Conservation (phyloP, 1,140 invertebrate genomes). For the Linepithema humile region DNA sequence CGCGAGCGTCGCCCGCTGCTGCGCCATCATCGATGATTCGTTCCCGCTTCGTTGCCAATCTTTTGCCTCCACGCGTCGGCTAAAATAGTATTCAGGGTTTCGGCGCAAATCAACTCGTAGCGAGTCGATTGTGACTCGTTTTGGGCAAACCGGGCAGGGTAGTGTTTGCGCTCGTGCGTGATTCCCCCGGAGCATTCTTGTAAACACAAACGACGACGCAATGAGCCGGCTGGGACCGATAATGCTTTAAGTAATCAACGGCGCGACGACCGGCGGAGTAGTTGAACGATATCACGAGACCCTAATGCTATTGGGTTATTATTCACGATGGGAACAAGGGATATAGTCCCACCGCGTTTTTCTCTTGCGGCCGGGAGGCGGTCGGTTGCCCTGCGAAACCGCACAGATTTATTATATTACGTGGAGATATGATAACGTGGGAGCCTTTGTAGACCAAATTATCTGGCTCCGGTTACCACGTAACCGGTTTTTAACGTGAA, state of each 20-base stretch:
- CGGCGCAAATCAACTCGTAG: slow-evolving; percentile 50
- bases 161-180: neutral
- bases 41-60: slow-evolving; percentile 69
- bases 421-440: neutral
- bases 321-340: slow-evolving; percentile 17
- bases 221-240: slow-evolving; percentile 48
- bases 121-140: slow-evolving; percentile 25
- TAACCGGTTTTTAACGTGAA: slow-evolving; percentile 5
- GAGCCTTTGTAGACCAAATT: slow-evolving; percentile 6
- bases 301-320: slow-evolving; percentile 35
- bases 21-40: slow-evolving; percentile 65
- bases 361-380: neutral
- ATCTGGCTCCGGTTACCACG: neutral
- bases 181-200: slow-evolving; percentile 2
- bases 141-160: neutral
- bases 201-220: neutral
- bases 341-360: neutral
- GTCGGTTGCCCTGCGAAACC: neutral
- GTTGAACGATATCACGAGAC: slow-evolving; percentile 23
- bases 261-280: neutral
- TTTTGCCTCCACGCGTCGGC: slow-evolving; percentile 49
- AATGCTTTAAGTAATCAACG: slow-evolving; percentile 49
- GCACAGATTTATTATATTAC: slow-evolving; percentile 16
- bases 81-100: slow-evolving; percentile 64
- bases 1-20: slow-evolving; percentile 39